Evolutionary conservation across 2,113 vertebrate species (phyloP).

Genomic region (Prochilodus magdalenae): DNA sequence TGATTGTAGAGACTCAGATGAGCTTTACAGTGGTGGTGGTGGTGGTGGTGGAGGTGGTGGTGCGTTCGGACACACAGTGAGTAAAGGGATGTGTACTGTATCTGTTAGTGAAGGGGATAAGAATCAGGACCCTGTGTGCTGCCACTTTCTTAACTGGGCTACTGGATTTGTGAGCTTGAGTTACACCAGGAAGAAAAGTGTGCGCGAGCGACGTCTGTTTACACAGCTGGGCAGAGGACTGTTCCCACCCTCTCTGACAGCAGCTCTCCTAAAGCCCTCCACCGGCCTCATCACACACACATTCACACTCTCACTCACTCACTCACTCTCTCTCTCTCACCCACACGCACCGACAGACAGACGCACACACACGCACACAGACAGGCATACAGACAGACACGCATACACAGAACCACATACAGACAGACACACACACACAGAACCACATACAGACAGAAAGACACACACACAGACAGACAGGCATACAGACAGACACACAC

Average conservation of each 20-base stretch:
- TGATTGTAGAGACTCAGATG: no score
- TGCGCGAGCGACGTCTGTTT: slow-evolving; percentile 72
- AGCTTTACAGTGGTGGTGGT: no score
- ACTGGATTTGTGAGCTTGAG: neutral
- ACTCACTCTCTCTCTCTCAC: neutral
- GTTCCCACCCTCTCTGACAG: slow-evolving; percentile 72
- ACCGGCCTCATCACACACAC: slow-evolving; percentile 37
- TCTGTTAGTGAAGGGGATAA: neutral
- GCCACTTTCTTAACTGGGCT: neutral
- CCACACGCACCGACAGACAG: no score
- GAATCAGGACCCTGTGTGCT: neutral
- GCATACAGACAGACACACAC: no score
- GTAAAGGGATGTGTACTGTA: neutral
- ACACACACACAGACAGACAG: no score
- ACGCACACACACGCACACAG: no score
- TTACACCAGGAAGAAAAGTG: slow-evolving; percentile 5
- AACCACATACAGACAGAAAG: no score
- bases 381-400: no score
- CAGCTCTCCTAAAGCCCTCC: slow-evolving; percentile 37
- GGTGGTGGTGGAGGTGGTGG: no score
- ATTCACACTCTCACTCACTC: slow-evolving; percentile 25
- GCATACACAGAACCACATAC: no score
- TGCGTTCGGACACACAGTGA: no score
- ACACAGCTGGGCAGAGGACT: slow-evolving; percentile 86
- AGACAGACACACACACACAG: no score